Base-by-base conservation (phyloP, 2,888 invertebrate genomes). In the Dryococelus australis region DNA sequence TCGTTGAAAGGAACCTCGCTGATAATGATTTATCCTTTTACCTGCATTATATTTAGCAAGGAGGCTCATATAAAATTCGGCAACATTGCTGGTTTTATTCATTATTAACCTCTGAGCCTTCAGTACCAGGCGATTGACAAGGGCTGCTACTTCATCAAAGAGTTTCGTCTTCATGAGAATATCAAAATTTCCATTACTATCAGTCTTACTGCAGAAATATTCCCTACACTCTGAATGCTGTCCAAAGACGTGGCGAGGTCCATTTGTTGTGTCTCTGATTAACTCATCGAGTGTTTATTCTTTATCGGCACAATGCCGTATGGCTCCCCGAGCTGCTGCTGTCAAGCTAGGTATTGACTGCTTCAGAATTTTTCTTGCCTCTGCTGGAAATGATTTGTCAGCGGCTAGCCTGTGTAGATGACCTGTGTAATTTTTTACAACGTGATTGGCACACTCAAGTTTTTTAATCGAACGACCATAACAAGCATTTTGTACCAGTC, bases 361-460 rank as follows among this genome's bases (percentile, higher is more conserved):
- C 16, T 65, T 65, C 65, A 65, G 65, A 65, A 5, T 5, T 65
- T 65, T 65, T 20, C 65, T 13, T 65, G 13, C 10, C 10, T 65
- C 13, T 65, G 20, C 65, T 65, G 65, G 20, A 20, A 20, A 65
- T 65, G 65, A 65, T 65, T 65, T 65, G 16, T 65, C 65, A 16
- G 65, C 65, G 4, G 65, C 65, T 65, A 65, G 65, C 16, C 26
- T 83, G 83, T 83, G 28, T 43, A 83, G 43, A 43, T 83, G 83
- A 83, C 20, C 10, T 27, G 35, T 83, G 83, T 83, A 83, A 6
- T 83, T 26, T 83, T 83, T 83, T 10, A 24, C 83, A 28, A 83
- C 43, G 24, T 83, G 27, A 43, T 83, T 83, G 12, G 83, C 28
- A 83, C 27, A 83, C 83, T 81, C 28, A 13, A 83, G 28, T 83